A percentile compares a stretch with the other conserved stretches of the same genome.
phyloP scores from a whole-genome alignment of 2,113 vertebrate species.

The Gracilinanus agilis region DNA sequence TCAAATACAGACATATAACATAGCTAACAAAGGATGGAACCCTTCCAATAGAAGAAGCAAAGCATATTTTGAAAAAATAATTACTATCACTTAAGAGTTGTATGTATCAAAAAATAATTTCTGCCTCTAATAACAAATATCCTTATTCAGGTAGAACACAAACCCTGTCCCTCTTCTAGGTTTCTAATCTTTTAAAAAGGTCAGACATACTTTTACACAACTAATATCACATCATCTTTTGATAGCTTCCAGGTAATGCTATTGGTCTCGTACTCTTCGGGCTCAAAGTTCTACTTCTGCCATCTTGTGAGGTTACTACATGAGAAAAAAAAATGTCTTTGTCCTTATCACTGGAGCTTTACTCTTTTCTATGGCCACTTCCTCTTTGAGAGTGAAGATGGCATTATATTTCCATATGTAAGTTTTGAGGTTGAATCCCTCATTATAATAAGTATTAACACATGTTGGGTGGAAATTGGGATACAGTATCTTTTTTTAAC shows the following conservation, averaged over 20 bases:
- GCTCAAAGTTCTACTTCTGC: not conserved
- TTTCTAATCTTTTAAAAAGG: not conserved
- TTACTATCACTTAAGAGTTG: not conserved
- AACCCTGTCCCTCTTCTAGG: not conserved
- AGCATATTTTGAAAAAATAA: not conserved
- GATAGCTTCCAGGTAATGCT: not conserved
- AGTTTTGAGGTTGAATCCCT: not conserved
- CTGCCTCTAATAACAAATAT: not conserved
- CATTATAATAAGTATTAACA: not conserved
- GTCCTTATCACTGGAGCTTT: not conserved
- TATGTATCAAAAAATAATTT: not conserved
- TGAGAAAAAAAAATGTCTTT: not conserved
- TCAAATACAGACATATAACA: not conserved
- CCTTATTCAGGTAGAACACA: not conserved
- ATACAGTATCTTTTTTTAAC: too few relatives aligned
- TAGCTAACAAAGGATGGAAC: not conserved
- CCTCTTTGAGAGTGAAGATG: not conserved
- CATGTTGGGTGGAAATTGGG: too few relatives aligned
- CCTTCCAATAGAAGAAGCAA: not conserved
- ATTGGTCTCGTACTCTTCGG: not conserved
- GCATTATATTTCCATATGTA: not conserved
- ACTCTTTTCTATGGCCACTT: not conserved
- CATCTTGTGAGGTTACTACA: not conserved
- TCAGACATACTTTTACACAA: not conserved
- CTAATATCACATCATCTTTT: not conserved